Conservation (phyloP, 2,888 invertebrate genomes). For the Hydrotaea diabolus region DNA sequence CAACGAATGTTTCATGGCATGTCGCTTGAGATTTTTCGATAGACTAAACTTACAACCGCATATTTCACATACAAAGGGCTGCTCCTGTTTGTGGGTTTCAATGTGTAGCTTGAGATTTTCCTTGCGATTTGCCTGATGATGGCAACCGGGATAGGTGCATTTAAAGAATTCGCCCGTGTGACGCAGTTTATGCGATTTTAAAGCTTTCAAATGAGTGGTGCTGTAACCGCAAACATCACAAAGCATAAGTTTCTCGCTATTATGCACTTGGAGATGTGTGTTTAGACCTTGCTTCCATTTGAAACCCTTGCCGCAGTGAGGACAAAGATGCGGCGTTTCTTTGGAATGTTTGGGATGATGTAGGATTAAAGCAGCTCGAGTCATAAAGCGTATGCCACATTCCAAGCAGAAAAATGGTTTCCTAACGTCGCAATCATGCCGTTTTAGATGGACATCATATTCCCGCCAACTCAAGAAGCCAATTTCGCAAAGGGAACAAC, state of each 20-base stretch:
- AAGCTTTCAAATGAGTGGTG: conserved; percentile 82
- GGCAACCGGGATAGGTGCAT: conserved; percentile 81
- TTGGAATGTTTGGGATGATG: conserved; percentile 83
- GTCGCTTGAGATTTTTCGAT: conserved; percentile 82
- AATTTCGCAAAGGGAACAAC: conserved; percentile 78
- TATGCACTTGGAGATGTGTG: conserved; percentile 82
- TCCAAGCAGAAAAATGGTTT: conserved; percentile 82
- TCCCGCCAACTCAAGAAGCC: conserved; percentile 77
- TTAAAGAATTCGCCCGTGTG: conserved; percentile 82
- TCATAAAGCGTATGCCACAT: conserved; percentile 82
- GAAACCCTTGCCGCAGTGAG: conserved; percentile 82
- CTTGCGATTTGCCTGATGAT: conserved; percentile 81
- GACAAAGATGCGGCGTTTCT: conserved; percentile 82
- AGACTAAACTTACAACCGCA: conserved; percentile 83
- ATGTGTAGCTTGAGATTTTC: conserved; percentile 83
- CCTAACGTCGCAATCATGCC: conserved; percentile 79
- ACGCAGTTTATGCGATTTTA: conserved; percentile 82
- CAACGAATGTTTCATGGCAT: conserved; percentile 76
- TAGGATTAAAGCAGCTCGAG: conserved; percentile 81
- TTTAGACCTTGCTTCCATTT: conserved; percentile 84
- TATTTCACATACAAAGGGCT: conserved; percentile 83
- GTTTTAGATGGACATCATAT: conserved; percentile 79
- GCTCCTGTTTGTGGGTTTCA: conserved; percentile 82
- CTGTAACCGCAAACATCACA: conserved; percentile 84
- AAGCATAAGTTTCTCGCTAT: conserved; percentile 82